These are phyloP conservation scores for Heptranchias perlo DNA, from an alignment of 2,113 vertebrate genomes.

Conservation along the genomic window DNA sequence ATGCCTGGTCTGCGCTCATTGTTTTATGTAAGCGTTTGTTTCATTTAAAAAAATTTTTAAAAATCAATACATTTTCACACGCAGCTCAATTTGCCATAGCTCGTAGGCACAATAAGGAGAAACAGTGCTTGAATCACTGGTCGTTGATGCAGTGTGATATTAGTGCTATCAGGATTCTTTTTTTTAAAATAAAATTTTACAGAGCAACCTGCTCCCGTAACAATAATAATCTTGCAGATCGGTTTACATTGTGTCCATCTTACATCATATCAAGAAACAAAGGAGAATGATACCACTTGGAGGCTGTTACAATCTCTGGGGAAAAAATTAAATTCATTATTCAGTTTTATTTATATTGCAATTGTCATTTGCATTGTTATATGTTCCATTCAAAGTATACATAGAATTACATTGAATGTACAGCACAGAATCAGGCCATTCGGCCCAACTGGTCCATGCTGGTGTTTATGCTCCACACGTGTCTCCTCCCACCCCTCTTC, in stretches of 20 bases:
- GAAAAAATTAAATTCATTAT: background rate
- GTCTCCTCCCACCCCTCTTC: too few species aligned
- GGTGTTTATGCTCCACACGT: too few species aligned
- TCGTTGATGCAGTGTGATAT: background rate
- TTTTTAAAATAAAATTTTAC: conserved; percentile 1
- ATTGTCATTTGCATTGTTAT: background rate
- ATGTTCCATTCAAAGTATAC: background rate
- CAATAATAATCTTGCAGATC: conserved; percentile 6
- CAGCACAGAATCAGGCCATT: too few species aligned
- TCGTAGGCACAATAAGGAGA: background rate
- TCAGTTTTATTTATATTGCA: background rate
- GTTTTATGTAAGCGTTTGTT: conserved; percentile 29
- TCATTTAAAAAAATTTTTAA: background rate
- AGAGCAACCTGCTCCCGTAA: background rate
- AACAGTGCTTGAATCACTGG: background rate
- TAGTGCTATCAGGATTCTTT: background rate
- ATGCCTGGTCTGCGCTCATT: background rate
- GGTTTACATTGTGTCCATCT: background rate
- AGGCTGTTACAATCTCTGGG: background rate
- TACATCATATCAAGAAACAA: background rate
- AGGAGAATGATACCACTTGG: background rate
- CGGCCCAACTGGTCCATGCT: too few species aligned
- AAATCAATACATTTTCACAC: conserved; percentile 6
- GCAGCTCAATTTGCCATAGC: background rate
- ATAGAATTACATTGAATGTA: too few species aligned